These are phyloP conservation scores for Actias luna DNA, from an alignment of 2,888 invertebrate species.

Conservation along the genomic window DNA sequence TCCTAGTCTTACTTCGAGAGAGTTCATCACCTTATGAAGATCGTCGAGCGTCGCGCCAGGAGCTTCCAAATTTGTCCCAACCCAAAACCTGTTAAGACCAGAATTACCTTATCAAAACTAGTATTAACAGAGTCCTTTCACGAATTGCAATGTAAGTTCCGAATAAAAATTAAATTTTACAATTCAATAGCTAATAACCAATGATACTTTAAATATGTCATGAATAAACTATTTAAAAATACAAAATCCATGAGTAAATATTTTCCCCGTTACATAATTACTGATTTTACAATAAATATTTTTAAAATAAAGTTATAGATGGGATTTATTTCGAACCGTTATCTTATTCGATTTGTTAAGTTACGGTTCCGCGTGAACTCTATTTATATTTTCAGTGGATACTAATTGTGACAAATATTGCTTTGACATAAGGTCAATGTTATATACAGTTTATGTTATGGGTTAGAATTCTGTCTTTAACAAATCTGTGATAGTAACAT, in stretches of 20 bases:
- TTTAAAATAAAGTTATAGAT: neutral
- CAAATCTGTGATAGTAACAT: conserved; percentile 15
- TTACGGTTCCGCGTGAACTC: neutral
- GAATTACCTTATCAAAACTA: conserved; percentile 14
- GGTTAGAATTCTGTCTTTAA: conserved; percentile 15
- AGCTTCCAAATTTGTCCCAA: conserved; percentile 32
- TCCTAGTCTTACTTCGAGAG: conserved; percentile 55
- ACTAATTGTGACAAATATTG: conserved; percentile 1
- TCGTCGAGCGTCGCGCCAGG: conserved; percentile 49
- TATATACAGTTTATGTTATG: neutral
- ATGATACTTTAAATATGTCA: neutral
- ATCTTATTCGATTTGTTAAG: neutral
- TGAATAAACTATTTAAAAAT: neutral
- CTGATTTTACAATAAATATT: neutral
- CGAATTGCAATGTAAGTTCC: neutral
- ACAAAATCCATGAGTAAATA: neutral
- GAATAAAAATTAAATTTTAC: neutral
- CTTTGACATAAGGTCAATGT: neutral
- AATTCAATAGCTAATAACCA: neutral
- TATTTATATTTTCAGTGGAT: conserved; percentile 6
- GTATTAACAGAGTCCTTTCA: conserved; percentile 7
- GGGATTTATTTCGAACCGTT: neutral
- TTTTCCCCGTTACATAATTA: neutral
- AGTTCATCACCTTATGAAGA: conserved; percentile 35
- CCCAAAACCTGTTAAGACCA: conserved; percentile 17